Evolutionary conservation across 2,888 invertebrate species (phyloP), one percentile per base, ranked within the genome.

Genomic region (Cryptocephalus moraei): DNA sequence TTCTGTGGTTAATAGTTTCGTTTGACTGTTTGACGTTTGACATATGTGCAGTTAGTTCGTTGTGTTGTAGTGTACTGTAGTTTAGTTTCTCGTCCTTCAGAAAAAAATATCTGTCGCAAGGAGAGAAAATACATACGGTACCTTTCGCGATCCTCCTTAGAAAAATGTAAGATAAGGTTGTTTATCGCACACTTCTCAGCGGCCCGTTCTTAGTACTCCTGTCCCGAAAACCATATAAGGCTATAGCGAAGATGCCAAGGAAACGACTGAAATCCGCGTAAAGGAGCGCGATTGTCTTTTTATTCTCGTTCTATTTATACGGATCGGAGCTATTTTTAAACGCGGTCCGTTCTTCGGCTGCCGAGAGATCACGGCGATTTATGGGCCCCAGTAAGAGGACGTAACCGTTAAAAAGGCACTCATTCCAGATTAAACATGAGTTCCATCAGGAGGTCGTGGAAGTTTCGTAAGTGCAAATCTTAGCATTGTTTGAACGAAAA

Each of bases 161-260:
- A 43, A 41, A 47, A 14, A 38, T 38, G 45, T 39, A 45, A 33
- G 43, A 56, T 54, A 56, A 54, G 51, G 54, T 39, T 50, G 47
- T 47, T 51, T 53, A 47, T 56, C 50, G 54, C 48, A 45, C 36
- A 49, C 10, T 31, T 46, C n/a, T 31, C 36, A 39, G 36, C 50
- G 36, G 41, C 12, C 45, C 32, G 43, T 33, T 32, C 33, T 39
- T 32, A 41, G 36, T 32, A 38, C 41, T 32, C 40, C 39, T 42
- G 33, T 47, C 50, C 47, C 51, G 51, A 57, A 54, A 57, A 53
- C 59, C 59, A 55, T 61, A 61, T 60, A 62, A 57, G 62, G 61
- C 52, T 51, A 62, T 51, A 54, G 51, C 53, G 60, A 62, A 60
- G 56, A 62, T 63, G 63, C 62, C 62, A 62, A 62, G 61, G 62